Evolutionary conservation across 1,140 invertebrate species (phyloP).

Genomic region (Teleopsis dalmanni): DNA sequence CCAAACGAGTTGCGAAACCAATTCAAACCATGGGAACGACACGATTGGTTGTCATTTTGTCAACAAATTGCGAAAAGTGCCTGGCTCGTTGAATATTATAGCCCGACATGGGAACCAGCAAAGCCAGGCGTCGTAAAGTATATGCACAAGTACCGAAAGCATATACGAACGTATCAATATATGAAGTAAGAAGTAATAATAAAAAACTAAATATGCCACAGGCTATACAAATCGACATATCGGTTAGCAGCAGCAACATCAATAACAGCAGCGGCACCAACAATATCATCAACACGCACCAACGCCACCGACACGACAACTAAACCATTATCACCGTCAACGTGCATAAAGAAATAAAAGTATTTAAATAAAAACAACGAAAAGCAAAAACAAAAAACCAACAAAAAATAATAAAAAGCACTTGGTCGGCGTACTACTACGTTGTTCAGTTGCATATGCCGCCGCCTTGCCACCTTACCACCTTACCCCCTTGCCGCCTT

Average conservation of each 20-base stretch:
- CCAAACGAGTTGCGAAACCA: constrained; percentile 10
- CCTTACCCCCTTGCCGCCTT: neutral
- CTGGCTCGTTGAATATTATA: neutral
- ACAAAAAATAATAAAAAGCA: no score
- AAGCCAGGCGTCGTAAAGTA: neutral
- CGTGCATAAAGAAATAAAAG: no score
- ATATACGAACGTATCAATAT: neutral
- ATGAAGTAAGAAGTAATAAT: neutral
- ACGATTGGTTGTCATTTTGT: constrained; percentile 18
- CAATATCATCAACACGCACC: neutral
- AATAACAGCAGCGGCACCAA: neutral
- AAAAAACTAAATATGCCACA: constrained; percentile 1
- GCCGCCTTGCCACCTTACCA: neutral
- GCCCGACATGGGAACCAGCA: constrained; percentile 8
- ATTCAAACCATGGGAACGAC: constrained; percentile 13
- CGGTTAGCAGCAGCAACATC: neutral
- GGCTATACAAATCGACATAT: constrained; percentile 3
- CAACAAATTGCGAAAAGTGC: constrained; percentile 13
- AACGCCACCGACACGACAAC: neutral
- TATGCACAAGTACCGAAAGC: neutral
- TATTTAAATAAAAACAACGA: no score
- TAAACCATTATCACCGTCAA: no score
- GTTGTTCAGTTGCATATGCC: neutral
- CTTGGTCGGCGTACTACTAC: no score
- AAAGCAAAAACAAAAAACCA: no score